phyloP scores from a whole-genome alignment of 2,888 invertebrate genomes.

The Carcina quercana region DNA sequence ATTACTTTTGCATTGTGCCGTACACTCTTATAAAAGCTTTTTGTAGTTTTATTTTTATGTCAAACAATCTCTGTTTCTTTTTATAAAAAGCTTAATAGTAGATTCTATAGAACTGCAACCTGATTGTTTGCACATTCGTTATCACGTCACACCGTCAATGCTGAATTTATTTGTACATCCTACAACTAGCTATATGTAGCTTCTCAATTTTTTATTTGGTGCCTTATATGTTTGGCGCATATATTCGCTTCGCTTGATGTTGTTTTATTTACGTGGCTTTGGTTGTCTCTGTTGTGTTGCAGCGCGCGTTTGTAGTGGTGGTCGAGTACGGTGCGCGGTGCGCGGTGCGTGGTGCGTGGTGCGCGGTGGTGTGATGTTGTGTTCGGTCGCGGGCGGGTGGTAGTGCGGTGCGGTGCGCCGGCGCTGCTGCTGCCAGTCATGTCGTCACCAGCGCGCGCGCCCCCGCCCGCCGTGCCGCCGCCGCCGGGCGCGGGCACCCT shows the following conservation, averaged over 20 bases:
- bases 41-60: no score
- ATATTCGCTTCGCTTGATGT: constrained; percentile 44
- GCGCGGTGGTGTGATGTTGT: constrained; percentile 50
- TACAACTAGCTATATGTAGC: constrained; percentile 5
- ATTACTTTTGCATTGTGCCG: not conserved
- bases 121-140: no score
- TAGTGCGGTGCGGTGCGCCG: constrained; percentile 25
- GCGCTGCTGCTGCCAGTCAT: constrained; percentile 46
- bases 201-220: constrained; percentile 8
- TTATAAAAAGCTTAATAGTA: no score
- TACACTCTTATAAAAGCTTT: no score
- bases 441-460: constrained; percentile 27
- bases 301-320: constrained; percentile 61
- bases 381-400: constrained; percentile 25
- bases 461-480: constrained; percentile 28
- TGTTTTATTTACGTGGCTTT: constrained; percentile 63
- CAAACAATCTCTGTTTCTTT: no score
- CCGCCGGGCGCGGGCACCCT: constrained; percentile 62
- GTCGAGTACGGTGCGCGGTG: constrained; percentile 16
- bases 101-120: no score
- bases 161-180: not conserved
- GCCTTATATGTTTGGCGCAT: constrained; percentile 31
- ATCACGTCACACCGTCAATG: not conserved
- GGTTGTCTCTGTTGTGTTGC: constrained; percentile 64
- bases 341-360: not conserved